These are phyloP conservation scores for Cotesia glomerata DNA, from an alignment of 1,140 invertebrate species.

Conservation along the genomic window DNA sequence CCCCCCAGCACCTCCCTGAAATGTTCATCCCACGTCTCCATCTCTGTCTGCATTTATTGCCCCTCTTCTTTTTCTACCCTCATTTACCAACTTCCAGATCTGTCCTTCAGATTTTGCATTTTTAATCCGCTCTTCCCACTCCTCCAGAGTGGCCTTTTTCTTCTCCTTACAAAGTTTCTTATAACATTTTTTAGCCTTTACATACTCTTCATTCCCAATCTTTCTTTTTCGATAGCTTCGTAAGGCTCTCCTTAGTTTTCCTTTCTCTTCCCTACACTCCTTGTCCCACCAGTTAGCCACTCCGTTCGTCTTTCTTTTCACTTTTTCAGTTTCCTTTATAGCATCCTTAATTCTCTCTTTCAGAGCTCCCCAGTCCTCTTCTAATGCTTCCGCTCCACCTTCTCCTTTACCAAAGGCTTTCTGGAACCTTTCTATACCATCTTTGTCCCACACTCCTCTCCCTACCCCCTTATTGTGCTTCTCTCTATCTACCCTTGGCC, in stretches of 20 bases:
- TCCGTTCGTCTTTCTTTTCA: background rate
- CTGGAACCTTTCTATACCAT: too few species aligned
- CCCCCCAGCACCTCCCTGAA: background rate
- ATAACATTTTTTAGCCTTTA: background rate
- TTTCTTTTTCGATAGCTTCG: background rate
- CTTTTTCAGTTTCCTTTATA: too few species aligned
- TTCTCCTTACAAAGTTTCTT: conserved; percentile 4
- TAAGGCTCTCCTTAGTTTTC: background rate
- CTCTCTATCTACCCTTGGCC: too few species aligned
- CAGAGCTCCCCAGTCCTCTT: too few species aligned
- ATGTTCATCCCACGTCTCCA: background rate
- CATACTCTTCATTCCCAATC: background rate
- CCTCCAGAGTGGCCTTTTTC: background rate
- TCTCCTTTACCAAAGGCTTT: too few species aligned
- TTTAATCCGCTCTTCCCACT: background rate
- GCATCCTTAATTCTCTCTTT: too few species aligned
- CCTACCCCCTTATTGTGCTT: too few species aligned
- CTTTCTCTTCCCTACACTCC: background rate
- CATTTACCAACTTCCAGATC: conserved; percentile 13
- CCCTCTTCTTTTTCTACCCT: background rate
- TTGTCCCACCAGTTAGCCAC: conserved; percentile 5
- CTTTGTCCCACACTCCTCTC: too few species aligned
- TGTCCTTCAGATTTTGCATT: background rate
- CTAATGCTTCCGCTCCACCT: background rate
- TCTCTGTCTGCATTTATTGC: background rate